Conservation (phyloP, 2,888 invertebrate genomes). For the Lithophane leautieri region DNA sequence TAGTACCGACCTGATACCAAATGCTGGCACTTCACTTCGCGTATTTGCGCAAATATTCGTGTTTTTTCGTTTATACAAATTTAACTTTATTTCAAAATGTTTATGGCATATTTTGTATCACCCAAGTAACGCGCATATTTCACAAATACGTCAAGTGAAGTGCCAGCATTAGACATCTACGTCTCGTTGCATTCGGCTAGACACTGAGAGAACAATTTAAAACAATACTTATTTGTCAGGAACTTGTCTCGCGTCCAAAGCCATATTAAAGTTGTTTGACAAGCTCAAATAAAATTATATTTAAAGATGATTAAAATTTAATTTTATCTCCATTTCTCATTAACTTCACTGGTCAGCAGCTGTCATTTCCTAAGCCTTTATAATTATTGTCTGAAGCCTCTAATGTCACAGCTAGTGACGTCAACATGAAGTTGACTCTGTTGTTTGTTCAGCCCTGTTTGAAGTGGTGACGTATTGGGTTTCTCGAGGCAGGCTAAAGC, state of each 20-base stretch:
- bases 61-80: no score
- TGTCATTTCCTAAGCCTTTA: slow-evolving; percentile 9
- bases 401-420: slow-evolving; percentile 21
- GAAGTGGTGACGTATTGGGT: slow-evolving; percentile 24
- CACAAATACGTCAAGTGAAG: no score
- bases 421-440: slow-evolving; percentile 9
- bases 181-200: not conserved
- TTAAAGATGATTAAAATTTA: slow-evolving; percentile 4
- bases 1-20: no score
- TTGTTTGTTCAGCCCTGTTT: slow-evolving; percentile 22
- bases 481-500: slow-evolving; percentile 1
- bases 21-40: no score
- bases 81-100: no score
- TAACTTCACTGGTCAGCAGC: not conserved
- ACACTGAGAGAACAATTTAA: not conserved
- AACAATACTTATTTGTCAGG: not conserved
- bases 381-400: not conserved
- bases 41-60: no score
- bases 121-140: no score
- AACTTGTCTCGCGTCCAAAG: not conserved
- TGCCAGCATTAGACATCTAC: no score
- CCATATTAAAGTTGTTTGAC: not conserved
- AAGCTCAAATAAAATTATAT: not conserved
- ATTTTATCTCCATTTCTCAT: not conserved
- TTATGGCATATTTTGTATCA: no score